Conservation (phyloP, 2,113 vertebrate genomes). For the Lophochroa leadbeateri region DNA sequence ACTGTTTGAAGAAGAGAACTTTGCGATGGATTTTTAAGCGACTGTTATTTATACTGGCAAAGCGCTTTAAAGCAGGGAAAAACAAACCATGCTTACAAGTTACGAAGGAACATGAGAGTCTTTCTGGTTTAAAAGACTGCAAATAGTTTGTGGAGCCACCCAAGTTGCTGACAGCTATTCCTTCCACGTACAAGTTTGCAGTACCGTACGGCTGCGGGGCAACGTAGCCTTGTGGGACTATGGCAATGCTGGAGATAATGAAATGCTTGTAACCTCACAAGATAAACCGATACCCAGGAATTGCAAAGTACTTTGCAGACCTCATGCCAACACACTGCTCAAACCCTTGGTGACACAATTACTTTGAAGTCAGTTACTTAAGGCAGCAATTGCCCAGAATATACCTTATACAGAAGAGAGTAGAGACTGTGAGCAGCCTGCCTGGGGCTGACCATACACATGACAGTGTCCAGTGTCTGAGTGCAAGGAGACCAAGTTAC, state of each 20-base stretch:
- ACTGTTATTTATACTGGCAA: not conserved
- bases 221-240: fast-evolving
- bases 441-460: not conserved
- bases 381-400: not conserved
- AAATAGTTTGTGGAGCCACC: not conserved
- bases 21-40: not conserved
- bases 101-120: not conserved
- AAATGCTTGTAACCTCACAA: not conserved
- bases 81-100: not conserved
- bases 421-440: not conserved
- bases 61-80: not conserved
- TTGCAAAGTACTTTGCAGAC: not conserved
- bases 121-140: not conserved
- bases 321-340: fast-evolving
- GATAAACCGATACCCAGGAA: not conserved
- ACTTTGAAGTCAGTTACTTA: not conserved
- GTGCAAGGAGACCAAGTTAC: fast-evolving
- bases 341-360: not conserved
- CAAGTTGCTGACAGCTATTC: not conserved
- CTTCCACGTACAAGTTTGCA: not conserved
- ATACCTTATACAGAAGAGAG: fast-evolving
- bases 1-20: not conserved
- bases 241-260: not conserved
- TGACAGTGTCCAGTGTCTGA: fast-evolving
- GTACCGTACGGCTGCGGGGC: no score